These are phyloP conservation scores for Drosophila insularis DNA, from an alignment of 1,140 invertebrate genomes.

Conservation along the genomic window DNA sequence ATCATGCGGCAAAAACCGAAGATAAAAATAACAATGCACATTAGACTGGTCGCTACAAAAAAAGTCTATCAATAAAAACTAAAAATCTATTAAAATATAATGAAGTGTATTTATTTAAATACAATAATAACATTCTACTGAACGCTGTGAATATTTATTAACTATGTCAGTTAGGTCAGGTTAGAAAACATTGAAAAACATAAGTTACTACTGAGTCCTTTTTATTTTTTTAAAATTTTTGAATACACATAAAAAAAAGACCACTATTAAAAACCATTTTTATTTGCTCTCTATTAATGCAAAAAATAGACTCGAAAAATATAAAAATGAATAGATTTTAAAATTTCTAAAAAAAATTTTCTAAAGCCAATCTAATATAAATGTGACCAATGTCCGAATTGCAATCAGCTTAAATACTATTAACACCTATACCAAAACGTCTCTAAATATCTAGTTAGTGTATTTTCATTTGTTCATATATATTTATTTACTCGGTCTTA, in stretches of 20 bases:
- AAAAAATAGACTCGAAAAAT: no score
- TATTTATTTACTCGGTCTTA: background rate
- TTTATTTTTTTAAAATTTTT: no score
- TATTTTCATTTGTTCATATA: background rate
- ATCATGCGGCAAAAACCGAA: background rate
- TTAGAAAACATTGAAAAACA: no score
- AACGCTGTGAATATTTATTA: no score
- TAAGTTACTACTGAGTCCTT: no score
- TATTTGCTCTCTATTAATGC: no score
- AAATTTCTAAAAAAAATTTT: background rate
- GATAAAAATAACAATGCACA: conserved; percentile 7
- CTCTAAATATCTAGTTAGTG: background rate
- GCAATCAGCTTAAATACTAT: conserved; percentile 25
- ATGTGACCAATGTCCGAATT: conserved; percentile 29
- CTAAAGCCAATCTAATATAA: conserved; percentile 34
- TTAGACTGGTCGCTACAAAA: conserved; percentile 5
- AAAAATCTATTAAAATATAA: background rate
- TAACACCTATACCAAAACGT: conserved; percentile 41
- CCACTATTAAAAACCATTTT: no score
- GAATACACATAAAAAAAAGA: no score
- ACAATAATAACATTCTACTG: no score
- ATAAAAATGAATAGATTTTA: background rate
- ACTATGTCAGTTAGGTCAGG: no score
- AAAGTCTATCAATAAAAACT: background rate
- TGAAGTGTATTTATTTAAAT: no score